These are phyloP conservation scores for Mythimna loreyi DNA, from an alignment of 2,888 invertebrate genomes.

Conservation along the genomic window DNA sequence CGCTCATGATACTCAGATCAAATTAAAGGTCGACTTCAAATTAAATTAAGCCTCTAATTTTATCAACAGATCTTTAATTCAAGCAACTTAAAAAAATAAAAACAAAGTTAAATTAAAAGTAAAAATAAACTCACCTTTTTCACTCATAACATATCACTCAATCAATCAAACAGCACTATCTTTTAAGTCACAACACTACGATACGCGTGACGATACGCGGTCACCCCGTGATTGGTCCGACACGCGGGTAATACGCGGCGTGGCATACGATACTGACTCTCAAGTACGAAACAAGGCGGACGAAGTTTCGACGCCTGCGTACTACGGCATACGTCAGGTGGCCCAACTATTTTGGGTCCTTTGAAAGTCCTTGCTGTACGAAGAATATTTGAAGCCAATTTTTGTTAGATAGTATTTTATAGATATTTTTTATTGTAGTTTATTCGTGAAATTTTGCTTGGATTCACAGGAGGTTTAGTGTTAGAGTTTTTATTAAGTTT, in stretches of 20 bases:
- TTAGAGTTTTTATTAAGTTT: background rate
- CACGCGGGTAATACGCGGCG: slow-evolving; percentile 64
- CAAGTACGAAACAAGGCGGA: slow-evolving; percentile 70
- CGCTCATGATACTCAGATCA: slow-evolving; percentile 15
- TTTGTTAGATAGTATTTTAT: slow-evolving; percentile 19
- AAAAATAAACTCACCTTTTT: slow-evolving; percentile 44
- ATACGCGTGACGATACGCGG: slow-evolving; percentile 57
- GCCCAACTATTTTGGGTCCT: slow-evolving; percentile 74
- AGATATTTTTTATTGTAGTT: slow-evolving; percentile 1
- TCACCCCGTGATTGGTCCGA: slow-evolving; percentile 42
- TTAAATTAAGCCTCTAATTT: slow-evolving; percentile 25
- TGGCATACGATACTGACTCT: slow-evolving; percentile 76
- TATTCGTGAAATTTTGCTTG: slow-evolving; percentile 11
- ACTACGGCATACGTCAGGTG: slow-evolving; percentile 64
- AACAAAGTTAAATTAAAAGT: background rate
- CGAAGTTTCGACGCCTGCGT: slow-evolving; percentile 83
- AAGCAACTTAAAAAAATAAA: background rate
- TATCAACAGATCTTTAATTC: background rate
- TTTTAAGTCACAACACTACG: slow-evolving; percentile 55
- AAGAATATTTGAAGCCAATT: slow-evolving; percentile 33
- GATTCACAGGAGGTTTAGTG: too few species aligned
- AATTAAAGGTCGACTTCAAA: slow-evolving; percentile 28
- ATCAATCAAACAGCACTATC: slow-evolving; percentile 54
- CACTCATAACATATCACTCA: slow-evolving; percentile 55
- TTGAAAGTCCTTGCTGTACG: slow-evolving; percentile 68